These are phyloP conservation scores for Siniperca chuatsi DNA, from an alignment of 2,113 vertebrate genomes.

Conservation along the genomic window DNA sequence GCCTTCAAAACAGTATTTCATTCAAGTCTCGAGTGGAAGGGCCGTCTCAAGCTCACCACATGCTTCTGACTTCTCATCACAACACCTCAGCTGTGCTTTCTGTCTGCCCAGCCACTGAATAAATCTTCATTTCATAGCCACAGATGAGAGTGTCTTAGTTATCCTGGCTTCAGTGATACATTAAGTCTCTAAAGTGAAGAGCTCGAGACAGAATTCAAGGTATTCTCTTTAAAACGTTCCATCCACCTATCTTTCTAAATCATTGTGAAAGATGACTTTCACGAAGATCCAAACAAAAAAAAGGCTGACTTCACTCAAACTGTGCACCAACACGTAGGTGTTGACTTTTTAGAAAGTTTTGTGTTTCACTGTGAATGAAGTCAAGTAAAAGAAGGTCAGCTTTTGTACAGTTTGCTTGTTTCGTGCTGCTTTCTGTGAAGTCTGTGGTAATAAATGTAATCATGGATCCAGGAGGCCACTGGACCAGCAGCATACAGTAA, in stretches of 20 bases:
- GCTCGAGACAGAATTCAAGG: constrained; percentile 7
- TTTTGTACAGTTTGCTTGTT: constrained; percentile 50
- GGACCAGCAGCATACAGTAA: constrained; percentile 9
- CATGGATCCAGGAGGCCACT: constrained; percentile 17
- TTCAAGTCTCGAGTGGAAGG: constrained; percentile 1
- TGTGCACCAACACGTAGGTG: constrained; percentile 10
- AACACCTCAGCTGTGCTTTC: constrained; percentile 36
- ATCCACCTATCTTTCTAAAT: constrained; percentile 12
- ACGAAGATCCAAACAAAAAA: constrained; percentile 4
- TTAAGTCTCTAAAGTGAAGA: constrained; percentile 19
- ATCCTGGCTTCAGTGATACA: constrained; percentile 19
- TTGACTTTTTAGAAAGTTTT: constrained; percentile 34
- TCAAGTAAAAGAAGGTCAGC: constrained; percentile 32
- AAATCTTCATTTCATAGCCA: constrained; percentile 3
- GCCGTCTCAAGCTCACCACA: background rate
- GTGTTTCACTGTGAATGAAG: constrained; percentile 70
- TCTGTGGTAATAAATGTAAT: constrained; percentile 37
- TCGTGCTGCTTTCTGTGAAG: constrained; percentile 33
- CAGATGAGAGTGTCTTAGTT: constrained; percentile 34
- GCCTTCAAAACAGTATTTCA: constrained; percentile 15
- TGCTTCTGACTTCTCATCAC: constrained; percentile 27
- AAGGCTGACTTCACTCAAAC: constrained; percentile 9
- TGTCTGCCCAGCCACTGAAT: background rate
- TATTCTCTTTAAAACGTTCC: constrained; percentile 10
- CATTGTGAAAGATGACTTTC: constrained; percentile 33